These are phyloP conservation scores for Mormyrus lacerda DNA, from an alignment of 2,113 vertebrate species.

Conservation along the genomic window DNA sequence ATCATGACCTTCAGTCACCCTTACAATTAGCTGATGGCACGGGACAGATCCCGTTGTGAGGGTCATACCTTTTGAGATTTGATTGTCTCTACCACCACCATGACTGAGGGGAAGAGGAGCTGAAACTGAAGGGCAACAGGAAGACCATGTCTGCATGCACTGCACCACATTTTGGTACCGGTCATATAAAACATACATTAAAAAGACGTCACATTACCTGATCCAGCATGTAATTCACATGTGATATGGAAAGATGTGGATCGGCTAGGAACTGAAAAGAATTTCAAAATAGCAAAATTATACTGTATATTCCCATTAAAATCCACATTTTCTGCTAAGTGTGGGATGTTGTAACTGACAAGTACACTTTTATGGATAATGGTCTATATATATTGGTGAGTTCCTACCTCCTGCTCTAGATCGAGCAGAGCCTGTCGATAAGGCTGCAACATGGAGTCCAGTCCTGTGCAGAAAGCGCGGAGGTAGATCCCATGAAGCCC, in stretches of 20 bases:
- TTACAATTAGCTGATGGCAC: neutral
- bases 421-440: slow-evolving; percentile 91
- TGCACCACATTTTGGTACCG: neutral
- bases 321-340: neutral
- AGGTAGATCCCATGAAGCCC: slow-evolving; percentile 89
- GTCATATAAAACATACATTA: neutral
- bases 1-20: neutral
- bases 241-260: slow-evolving; percentile 90
- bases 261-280: slow-evolving; percentile 85
- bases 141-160: neutral
- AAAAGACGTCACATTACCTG: slow-evolving; percentile 63
- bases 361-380: neutral
- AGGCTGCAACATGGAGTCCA: slow-evolving; percentile 87
- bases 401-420: slow-evolving; percentile 85
- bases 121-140: slow-evolving; percentile 72
- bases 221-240: slow-evolving; percentile 92
- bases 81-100: slow-evolving; percentile 93
- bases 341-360: neutral
- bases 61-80: slow-evolving; percentile 84
- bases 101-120: slow-evolving; percentile 92
- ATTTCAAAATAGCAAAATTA: slow-evolving; percentile 1
- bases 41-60: neutral
- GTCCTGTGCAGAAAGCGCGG: slow-evolving; percentile 88
- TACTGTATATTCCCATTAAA: neutral
- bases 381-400: neutral